A percentile compares a stretch with the other conserved stretches of the same genome.
phyloP scores from a whole-genome alignment of 2,888 invertebrate genomes.

The Aspidiotus destructor region DNA sequence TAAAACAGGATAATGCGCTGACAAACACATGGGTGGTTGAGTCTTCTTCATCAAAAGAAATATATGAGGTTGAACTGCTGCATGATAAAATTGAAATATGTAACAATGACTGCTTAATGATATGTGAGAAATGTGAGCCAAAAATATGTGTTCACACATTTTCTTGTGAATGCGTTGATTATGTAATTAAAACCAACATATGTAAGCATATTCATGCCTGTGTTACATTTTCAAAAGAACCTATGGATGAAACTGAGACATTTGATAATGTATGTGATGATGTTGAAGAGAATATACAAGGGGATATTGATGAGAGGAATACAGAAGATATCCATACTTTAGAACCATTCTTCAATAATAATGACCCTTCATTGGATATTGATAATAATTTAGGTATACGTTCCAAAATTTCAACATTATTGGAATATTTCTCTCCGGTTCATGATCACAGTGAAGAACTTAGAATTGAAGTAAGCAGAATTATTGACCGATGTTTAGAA shows the following conservation, averaged over 20 bases:
- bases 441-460: background rate
- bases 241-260: background rate
- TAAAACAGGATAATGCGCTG: background rate
- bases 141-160: slow-evolving; percentile 32
- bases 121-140: background rate
- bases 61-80: slow-evolving; percentile 3
- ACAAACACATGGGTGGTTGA: background rate
- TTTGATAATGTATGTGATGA: background rate
- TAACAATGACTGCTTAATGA: background rate
- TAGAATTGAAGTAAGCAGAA: too few relatives aligned
- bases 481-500: background rate
- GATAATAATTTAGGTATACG: background rate
- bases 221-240: slow-evolving; percentile 4
- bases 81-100: slow-evolving; percentile 3
- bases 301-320: too few relatives aligned
- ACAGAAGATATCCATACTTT: too few relatives aligned
- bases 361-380: background rate
- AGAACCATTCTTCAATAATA: background rate
- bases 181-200: slow-evolving; percentile 17
- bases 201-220: slow-evolving; percentile 30
- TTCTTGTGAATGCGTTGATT: slow-evolving; percentile 29
- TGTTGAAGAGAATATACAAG: background rate
- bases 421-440: background rate
- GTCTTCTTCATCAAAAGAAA: slow-evolving; percentile 1
- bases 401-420: background rate